Evolutionary conservation across 2,797 vertebrate genomes (phyloP).

Genomic region (Sebastiscus albofasciatus): DNA sequence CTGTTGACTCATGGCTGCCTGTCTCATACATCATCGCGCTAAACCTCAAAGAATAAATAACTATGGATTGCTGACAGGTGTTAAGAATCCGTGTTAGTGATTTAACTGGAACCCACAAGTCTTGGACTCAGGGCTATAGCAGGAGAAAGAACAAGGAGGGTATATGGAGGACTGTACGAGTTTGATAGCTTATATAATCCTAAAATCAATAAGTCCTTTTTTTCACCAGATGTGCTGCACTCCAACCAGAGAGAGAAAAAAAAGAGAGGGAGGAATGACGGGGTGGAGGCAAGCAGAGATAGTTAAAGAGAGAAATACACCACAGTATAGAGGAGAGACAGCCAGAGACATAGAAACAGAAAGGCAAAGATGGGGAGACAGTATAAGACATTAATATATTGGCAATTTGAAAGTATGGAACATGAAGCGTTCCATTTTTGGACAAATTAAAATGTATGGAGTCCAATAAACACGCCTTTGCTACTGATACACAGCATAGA

Average conservation of each 20-base stretch:
- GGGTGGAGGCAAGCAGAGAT: background rate
- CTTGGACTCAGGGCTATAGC: background rate
- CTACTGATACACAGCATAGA: background rate
- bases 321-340: background rate
- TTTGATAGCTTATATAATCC: slow-evolving; percentile 49
- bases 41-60: slow-evolving; percentile 25
- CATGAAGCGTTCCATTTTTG: background rate
- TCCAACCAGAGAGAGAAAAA: background rate
- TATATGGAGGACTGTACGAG: slow-evolving; percentile 3
- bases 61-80: slow-evolving; percentile 10
- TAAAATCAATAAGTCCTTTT: slow-evolving; percentile 49
- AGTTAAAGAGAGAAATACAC: slow-evolving; percentile 3
- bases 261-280: background rate
- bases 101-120: slow-evolving; percentile 1
- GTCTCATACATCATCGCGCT: slow-evolving; percentile 15
- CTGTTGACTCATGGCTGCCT: background rate
- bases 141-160: background rate
- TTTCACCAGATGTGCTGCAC: slow-evolving; percentile 23
- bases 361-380: background rate
- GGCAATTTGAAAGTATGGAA: background rate
- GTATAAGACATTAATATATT: background rate
- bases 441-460: background rate
- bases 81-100: slow-evolving; percentile 12
- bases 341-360: background rate
- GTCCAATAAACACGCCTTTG: background rate